Evolutionary conservation across 2,888 invertebrate species (phyloP).

Genomic region (Melolontha melolontha): DNA sequence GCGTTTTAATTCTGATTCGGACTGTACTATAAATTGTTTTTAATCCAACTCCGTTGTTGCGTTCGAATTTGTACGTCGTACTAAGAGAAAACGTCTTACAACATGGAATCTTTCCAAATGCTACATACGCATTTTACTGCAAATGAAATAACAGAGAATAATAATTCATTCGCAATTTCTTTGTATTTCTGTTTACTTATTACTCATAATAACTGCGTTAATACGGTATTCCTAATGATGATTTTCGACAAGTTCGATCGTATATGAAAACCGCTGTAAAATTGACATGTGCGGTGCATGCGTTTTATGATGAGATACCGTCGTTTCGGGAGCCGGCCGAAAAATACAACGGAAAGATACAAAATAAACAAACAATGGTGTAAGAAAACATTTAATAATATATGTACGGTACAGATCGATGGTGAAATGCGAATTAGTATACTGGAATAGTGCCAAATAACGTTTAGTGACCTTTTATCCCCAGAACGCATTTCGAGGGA

Average conservation of each 20-base stretch:
- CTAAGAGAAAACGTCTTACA: constrained; percentile 8
- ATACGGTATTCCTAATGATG: neutral
- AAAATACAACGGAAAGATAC: constrained; percentile 2
- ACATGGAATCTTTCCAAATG: constrained; percentile 19
- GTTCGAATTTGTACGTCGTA: constrained; percentile 1
- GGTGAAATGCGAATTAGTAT: constrained; percentile 37
- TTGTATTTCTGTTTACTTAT: constrained; percentile 1
- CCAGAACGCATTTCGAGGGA: constrained; percentile 31
- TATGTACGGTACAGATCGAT: constrained; percentile 17
- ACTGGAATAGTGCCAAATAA: constrained; percentile 43
- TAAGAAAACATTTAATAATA: constrained; percentile 14
- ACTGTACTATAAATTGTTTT: no score
- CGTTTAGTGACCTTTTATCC: constrained; percentile 42
- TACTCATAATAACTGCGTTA: constrained; percentile 1
- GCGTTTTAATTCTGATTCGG: no score
- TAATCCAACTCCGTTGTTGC: neutral
- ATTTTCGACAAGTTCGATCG: no score
- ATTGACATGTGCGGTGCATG: neutral
- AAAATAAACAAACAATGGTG: constrained; percentile 38
- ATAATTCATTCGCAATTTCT: constrained; percentile 7
- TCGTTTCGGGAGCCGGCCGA: constrained; percentile 5
- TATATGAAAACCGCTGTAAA: no score
- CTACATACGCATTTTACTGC: neutral
- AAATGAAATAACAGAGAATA: neutral
- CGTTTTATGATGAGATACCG: constrained; percentile 2